A percentile compares a stretch with the other conserved stretches of the same genome.
Conservation (phyloP, 1,140 invertebrate species). For the Platyscapa corneri region DNA sequence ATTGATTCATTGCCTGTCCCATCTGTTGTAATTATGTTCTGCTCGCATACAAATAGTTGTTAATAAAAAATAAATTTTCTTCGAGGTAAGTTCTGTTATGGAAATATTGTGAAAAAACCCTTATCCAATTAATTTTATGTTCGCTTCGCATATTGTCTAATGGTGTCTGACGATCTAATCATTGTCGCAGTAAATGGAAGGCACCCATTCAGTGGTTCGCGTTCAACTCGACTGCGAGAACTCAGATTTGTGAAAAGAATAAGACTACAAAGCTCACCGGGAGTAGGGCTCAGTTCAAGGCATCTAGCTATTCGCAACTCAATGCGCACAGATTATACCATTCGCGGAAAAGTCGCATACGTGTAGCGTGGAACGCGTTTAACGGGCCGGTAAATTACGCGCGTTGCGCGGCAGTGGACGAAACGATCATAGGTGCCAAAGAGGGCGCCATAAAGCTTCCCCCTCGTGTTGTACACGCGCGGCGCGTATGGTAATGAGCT, state of each 20-base stretch:
- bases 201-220: no score
- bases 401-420: not conserved
- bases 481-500: slow-evolving; percentile 20
- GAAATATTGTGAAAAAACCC: no score
- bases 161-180: no score
- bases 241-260: not conserved
- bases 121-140: no score
- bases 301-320: not conserved
- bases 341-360: slow-evolving; percentile 35
- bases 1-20: not conserved
- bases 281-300: not conserved
- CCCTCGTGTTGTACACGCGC: not conserved
- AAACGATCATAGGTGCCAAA: slow-evolving; percentile 1
- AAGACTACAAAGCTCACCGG: no score
- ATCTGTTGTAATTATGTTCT: not conserved
- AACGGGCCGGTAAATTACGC: slow-evolving; percentile 48
- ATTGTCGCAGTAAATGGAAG: no score
- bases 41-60: not conserved
- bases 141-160: no score
- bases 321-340: not conserved
- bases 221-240: not conserved
- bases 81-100: no score
- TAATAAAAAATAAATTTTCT: not conserved
- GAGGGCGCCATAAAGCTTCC: not conserved
- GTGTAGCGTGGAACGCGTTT: not conserved